Evolutionary conservation across 2,888 invertebrate genomes (phyloP).

Genomic region (Calliopum simillimum): DNA sequence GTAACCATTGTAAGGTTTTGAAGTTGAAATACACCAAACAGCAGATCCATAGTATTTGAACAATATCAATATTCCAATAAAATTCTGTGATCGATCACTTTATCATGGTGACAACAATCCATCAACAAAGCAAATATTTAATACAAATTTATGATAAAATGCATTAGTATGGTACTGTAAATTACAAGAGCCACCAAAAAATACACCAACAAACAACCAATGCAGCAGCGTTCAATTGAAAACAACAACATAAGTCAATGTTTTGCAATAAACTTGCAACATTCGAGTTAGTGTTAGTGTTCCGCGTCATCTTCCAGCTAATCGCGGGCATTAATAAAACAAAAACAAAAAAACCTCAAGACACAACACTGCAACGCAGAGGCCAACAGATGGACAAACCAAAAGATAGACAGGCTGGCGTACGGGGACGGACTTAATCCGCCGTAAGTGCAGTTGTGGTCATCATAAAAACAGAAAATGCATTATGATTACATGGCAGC

Average conservation of each 20-base stretch:
- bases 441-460: conserved; percentile 25
- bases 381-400: not conserved
- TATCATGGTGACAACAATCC: no score
- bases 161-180: no score
- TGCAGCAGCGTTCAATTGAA: not conserved
- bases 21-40: no score
- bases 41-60: no score
- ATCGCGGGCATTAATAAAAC: conserved; percentile 13
- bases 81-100: no score
- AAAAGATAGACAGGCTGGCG: not conserved
- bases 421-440: conserved; percentile 5
- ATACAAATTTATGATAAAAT: no score
- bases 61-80: no score
- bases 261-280: not conserved
- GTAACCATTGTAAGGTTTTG: no score
- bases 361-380: not conserved
- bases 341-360: conserved; percentile 1
- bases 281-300: not conserved
- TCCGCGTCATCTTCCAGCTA: conserved; percentile 23
- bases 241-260: conserved; percentile 11
- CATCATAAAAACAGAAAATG: conserved; percentile 25
- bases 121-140: no score
- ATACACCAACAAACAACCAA: not conserved
- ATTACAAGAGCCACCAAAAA: not conserved
- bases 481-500: conserved; percentile 17